Base-by-base conservation (phyloP, 2,113 vertebrate species). In the Mesitornis unicolor region DNA sequence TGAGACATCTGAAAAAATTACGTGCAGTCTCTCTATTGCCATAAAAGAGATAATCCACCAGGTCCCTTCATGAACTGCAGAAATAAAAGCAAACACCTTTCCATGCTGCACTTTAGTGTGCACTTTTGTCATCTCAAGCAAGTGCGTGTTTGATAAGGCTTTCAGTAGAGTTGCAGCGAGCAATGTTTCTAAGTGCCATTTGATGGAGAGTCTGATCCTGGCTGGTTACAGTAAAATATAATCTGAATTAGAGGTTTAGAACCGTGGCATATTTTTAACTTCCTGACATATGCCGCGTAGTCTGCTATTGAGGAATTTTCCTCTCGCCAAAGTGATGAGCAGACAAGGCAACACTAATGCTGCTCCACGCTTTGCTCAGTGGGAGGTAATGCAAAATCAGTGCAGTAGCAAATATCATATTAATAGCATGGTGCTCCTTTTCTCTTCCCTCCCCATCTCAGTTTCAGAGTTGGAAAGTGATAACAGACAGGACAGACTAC, bases 241-340 rank as follows among this genome's bases (percentile, higher is more conserved):
- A 96, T 92, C 90, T 89, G 92, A 92, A 93, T 81, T 43, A 92
- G 82, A 82, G 56, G 80, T 77, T 97, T 94, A 85, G 82, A 90
- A 78, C 53, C 29, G 5, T 57, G 73, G 71, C 28, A 4, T 87
- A 88, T 93, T 92, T 96, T 95, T 93, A 96, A 86, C 78, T 92
- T 88, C 86, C 82, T 96, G 90, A 70, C 92, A 94, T 9, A 28
- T 4, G 36, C 78, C 76, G 60, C 68, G 59, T 10, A 76, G 60
- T 42, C 56, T 96, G 87, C 88, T 92, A 48, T 26, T 88, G 91
- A 93, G 77, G 89, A 96, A 97, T 97, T 97, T 95, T 95, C 71
- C 76, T 82, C 83, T 97, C 15, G 2, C 93, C 91, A 88, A 95
- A 96, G 89, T 79, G 91, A 97, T 93, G 91, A 93, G 92, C 91